phyloP scores from a whole-genome alignment of 2,797 vertebrate species.

The Borostomias antarcticus region DNA sequence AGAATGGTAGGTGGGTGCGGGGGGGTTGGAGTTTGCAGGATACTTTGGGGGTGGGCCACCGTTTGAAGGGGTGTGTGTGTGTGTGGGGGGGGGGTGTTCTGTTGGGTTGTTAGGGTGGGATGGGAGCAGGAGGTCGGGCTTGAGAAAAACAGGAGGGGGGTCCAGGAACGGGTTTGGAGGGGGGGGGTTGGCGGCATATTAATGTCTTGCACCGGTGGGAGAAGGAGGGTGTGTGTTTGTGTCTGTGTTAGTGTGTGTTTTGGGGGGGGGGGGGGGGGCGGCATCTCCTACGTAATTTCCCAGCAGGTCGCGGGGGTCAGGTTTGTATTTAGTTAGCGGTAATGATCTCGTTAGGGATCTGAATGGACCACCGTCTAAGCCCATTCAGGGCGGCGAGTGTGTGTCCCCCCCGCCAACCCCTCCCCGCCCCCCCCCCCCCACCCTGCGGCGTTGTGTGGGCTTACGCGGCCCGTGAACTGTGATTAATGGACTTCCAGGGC shows the following conservation, averaged over 20 bases:
- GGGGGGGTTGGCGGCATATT: constrained; percentile 2
- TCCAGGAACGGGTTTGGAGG: constrained; percentile 22
- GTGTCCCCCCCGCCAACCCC: too few species aligned
- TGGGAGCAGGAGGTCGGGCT: background rate
- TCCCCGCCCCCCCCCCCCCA: constrained; percentile 80
- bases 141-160: too few species aligned
- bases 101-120: constrained; percentile 27
- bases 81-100: background rate
- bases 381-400: constrained; percentile 86
- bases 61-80: constrained; percentile 44
- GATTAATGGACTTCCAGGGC: constrained; percentile 93
- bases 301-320: constrained; percentile 86
- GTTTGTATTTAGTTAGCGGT: constrained; percentile 93
- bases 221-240: constrained; percentile 26
- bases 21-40: constrained; percentile 34
- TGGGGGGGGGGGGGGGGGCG: constrained; percentile 39
- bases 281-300: constrained; percentile 83
- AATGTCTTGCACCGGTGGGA: constrained; percentile 1
- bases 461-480: constrained; percentile 89
- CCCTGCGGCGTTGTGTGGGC: constrained; percentile 87
- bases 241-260: constrained; percentile 26
- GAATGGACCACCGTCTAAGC: constrained; percentile 88
- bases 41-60: constrained; percentile 68
- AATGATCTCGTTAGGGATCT: constrained; percentile 91
- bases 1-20: constrained; percentile 55